Evolutionary conservation across 2,113 vertebrate species (phyloP), one percentile per base, ranked within the genome.

Genomic region (Gorsachius goisagi): DNA sequence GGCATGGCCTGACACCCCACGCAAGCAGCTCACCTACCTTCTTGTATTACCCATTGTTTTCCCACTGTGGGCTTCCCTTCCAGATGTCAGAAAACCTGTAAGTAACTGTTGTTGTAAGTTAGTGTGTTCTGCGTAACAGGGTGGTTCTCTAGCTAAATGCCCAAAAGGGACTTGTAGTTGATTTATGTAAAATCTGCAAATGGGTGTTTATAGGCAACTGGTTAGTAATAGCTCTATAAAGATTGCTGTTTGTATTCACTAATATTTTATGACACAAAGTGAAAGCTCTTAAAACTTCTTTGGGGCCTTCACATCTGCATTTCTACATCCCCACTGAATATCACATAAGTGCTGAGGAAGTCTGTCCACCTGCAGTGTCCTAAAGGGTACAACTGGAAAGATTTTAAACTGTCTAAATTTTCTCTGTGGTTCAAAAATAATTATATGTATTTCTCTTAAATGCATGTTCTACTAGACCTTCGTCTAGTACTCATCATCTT

Each of bases 21-120:
- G 98, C 92, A 99, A 99, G 95, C 98, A 95, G 68, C 16, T 98
- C 90, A 99, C 98, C 1, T 99, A 99, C 93, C 98, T 99, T 62
- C 6, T 99, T 5, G 98, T 99, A 58, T 89, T 99, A 2, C 99
- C 99, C 85, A 99, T 99, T 39, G 98, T 99, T 88, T 93, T 99
- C 39, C 99, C 99, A 19, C 97, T 99, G 85, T 99, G 99, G 99
- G 84, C 97, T 37, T 99, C 99, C 8, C 98, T 99, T 60, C 99
- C 99, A 0, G 99, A 99, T 1, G 99, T 99, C 96, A 98, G 99
- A 91, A 99, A 99, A 97, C 98, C 99, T 88, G 99, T 99, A 81
- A 98, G 98, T 98, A 95, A 3, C 75, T 77, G 72, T 71, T 66
- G 3, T 44, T 85, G 3, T 44, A 85, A 68, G 45, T 76, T 5